A percentile compares a stretch with the other conserved stretches of the same genome.
These are phyloP conservation scores for Turnix velox DNA, from an alignment of 2,113 vertebrate species.

Conservation along the genomic window DNA sequence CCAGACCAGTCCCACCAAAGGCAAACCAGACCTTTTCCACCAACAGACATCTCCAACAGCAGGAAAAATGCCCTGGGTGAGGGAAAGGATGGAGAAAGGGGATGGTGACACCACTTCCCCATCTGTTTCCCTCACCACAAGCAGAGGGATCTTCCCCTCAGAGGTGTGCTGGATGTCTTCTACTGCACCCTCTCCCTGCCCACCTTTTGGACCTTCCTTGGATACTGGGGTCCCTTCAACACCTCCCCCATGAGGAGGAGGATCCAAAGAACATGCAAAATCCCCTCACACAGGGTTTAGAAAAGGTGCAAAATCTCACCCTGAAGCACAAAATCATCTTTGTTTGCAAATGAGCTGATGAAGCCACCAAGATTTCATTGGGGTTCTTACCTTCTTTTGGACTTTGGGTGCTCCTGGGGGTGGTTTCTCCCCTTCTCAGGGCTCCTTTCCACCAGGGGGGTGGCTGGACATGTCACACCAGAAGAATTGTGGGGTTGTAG, in stretches of 20 bases:
- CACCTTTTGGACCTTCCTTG: background rate
- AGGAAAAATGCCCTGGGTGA: accelerated
- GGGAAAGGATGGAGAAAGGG: background rate
- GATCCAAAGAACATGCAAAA: background rate
- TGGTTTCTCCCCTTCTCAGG: background rate
- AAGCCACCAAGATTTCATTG: accelerated
- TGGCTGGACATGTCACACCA: background rate
- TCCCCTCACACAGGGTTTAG: too few species aligned
- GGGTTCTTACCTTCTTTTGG: background rate
- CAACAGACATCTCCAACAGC: accelerated
- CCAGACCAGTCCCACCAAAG: background rate
- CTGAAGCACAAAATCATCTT: accelerated
- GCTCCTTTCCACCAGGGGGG: background rate
- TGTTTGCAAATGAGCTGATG: accelerated
- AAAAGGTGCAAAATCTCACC: background rate
- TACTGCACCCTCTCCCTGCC: background rate
- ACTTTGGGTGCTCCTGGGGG: background rate
- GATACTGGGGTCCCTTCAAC: accelerated
- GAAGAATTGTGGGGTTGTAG: background rate
- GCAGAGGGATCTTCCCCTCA: background rate
- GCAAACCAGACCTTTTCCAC: accelerated
- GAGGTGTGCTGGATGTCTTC: background rate
- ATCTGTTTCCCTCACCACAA: background rate
- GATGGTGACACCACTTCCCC: accelerated
- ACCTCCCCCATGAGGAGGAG: accelerated